Conservation (phyloP, 2,113 vertebrate genomes). For the Hippolais icterina region DNA sequence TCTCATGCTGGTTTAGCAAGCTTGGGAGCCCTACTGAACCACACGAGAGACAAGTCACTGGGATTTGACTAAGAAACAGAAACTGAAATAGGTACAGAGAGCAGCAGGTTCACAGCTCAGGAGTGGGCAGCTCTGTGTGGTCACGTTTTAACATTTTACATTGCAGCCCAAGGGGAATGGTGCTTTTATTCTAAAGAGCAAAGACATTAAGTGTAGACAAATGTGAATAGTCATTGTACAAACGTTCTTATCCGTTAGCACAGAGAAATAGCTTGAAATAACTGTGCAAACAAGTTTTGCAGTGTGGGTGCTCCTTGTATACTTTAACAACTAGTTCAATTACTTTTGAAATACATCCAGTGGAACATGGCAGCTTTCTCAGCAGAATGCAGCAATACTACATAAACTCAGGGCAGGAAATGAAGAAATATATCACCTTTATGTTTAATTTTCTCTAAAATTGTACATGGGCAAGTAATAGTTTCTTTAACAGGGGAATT, state of each 20-base stretch:
- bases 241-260: neutral
- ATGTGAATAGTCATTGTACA: neutral
- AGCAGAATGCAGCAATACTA: neutral
- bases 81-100: neutral
- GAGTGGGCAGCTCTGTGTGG: neutral
- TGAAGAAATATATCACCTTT: neutral
- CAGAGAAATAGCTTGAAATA: neutral
- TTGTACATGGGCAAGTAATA: neutral
- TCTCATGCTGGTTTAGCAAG: neutral
- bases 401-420: neutral
- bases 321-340: neutral
- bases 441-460: neutral
- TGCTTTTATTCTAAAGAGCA: neutral
- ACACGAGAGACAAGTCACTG: neutral
- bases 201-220: neutral
- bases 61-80: neutral
- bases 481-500: neutral
- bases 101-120: neutral
- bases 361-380: neutral
- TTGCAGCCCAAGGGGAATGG: neutral
- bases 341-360: neutral
- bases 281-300: neutral
- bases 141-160: neutral
- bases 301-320: neutral
- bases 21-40: neutral